A percentile compares a stretch with the other conserved stretches of the same genome.
These are phyloP conservation scores for Mormyrops boulengeri DNA, from an alignment of 2,797 vertebrate genomes.

Conservation along the genomic window DNA sequence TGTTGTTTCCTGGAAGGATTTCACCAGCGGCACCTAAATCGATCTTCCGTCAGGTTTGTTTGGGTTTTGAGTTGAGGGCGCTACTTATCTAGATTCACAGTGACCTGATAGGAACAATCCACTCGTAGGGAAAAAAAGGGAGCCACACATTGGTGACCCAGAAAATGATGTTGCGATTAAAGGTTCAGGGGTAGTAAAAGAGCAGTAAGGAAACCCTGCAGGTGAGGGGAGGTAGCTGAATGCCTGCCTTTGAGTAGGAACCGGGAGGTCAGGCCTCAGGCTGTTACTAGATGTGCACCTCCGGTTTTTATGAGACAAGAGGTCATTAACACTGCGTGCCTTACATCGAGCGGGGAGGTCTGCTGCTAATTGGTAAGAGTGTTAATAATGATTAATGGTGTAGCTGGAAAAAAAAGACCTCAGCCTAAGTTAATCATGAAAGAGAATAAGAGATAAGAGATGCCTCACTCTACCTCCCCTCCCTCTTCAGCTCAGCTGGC, in stretches of 20 bases:
- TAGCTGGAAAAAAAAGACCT: not conserved
- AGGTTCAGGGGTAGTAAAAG: not conserved
- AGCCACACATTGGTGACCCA: not conserved
- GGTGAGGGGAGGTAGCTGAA: not conserved
- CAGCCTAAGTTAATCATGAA: not conserved
- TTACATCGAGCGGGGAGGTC: not conserved
- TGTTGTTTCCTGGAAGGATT: not conserved
- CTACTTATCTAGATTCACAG: not conserved
- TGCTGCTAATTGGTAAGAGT: not conserved
- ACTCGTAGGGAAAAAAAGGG: not conserved
- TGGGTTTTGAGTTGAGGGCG: not conserved
- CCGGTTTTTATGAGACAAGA: not conserved
- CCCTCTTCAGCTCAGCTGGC: not conserved
- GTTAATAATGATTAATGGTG: slow-evolving; percentile 3
- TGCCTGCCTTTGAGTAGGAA: not conserved
- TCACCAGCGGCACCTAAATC: not conserved
- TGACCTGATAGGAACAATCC: not conserved
- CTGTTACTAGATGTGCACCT: not conserved
- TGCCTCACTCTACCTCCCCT: not conserved
- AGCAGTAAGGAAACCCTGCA: not conserved
- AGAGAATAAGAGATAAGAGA: not conserved
- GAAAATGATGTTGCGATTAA: slow-evolving; percentile 2
- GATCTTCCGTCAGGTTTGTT: not conserved
- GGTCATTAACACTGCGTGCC: not conserved
- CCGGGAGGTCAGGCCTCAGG: not conserved